Evolutionary conservation across 1,140 invertebrate species (phyloP), one percentile per base, ranked within the genome.

Genomic region (Cotesia vestalis): DNA sequence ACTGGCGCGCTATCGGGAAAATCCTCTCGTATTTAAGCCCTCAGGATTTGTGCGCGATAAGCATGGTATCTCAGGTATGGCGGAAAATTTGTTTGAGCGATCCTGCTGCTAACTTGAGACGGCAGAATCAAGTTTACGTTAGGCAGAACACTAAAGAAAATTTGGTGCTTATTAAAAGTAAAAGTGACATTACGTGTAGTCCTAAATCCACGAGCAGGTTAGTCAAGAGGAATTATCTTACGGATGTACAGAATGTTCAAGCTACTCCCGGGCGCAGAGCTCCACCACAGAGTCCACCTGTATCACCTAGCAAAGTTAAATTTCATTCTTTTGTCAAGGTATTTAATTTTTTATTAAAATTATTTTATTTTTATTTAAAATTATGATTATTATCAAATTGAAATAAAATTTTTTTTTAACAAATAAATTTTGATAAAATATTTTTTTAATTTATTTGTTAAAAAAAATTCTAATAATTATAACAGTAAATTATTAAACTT

Each of bases 261-360:
- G 72, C 74, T 11, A 20, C 57, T 20, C 53, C 53, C 3, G 20
- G 14, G 3, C 14, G 14, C 4, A 17, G 17, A 5, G n/a, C 14
- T 4, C 80, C 77, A 1, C 70, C 74, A 8, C 78, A 74, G n/a
- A 86, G 85, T 73, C 85, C 85, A 11, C 86, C 86, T 2, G 83
- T 87, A 6, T 87, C 85, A 3, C 86, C 86, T 0, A 87, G 86
- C 60, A 87, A 87, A 82, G 77, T 85, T 20, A 86, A 85, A 11
- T 87, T 87, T 64, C 81, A 86, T n/a, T 85, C 83, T 0, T 87
- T 84, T 34, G 78, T 87, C 46, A 87, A 87, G 85, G 86, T 87
- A 74, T 80, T 74, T 66, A 5, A 14, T 36, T 62, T 52, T 67
- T n/a, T 52, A 35, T 3, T 4, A 38, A n/a, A 12, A 20, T 57